A percentile compares a stretch with the other conserved stretches of the same genome.
Conservation (phyloP, 2,888 invertebrate species). For the Pterostichus niger region DNA sequence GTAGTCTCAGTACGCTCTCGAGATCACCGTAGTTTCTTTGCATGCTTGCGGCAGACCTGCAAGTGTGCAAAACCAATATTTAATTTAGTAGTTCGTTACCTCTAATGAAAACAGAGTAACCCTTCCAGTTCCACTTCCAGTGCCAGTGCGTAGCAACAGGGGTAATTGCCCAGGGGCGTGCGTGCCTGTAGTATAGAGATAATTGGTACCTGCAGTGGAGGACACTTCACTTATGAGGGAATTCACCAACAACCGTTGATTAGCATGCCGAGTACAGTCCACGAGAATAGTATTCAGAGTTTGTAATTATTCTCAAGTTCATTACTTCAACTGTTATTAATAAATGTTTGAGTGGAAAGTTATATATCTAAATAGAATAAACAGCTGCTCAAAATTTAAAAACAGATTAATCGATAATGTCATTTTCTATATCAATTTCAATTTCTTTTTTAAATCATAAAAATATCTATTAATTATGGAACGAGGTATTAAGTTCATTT, state of each 20-base stretch:
- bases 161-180: slow-evolving; percentile 49
- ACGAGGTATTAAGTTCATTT: too few species aligned
- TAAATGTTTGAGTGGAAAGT: too few species aligned
- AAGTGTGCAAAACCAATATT: slow-evolving; percentile 54
- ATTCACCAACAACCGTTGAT: slow-evolving; percentile 26
- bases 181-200: slow-evolving; percentile 37
- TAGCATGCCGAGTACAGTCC: slow-evolving; percentile 36
- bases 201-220: slow-evolving; percentile 58
- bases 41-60: slow-evolving; percentile 13
- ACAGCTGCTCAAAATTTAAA: too few species aligned
- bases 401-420: too few species aligned
- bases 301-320: background rate
- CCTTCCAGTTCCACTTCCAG: slow-evolving; percentile 29
- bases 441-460: too few species aligned
- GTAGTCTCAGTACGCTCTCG: background rate
- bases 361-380: too few species aligned
- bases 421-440: too few species aligned
- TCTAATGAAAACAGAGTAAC: slow-evolving; percentile 59
- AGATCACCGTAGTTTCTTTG: background rate
- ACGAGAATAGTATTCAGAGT: background rate
- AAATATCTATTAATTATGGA: too few species aligned
- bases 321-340: too few species aligned
- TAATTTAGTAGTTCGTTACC: slow-evolving; percentile 58
- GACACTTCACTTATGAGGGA: slow-evolving; percentile 59
- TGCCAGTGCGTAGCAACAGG: slow-evolving; percentile 35